Conservation (phyloP, 2,113 vertebrate species). For the Tychaedon coryphoeus region DNA sequence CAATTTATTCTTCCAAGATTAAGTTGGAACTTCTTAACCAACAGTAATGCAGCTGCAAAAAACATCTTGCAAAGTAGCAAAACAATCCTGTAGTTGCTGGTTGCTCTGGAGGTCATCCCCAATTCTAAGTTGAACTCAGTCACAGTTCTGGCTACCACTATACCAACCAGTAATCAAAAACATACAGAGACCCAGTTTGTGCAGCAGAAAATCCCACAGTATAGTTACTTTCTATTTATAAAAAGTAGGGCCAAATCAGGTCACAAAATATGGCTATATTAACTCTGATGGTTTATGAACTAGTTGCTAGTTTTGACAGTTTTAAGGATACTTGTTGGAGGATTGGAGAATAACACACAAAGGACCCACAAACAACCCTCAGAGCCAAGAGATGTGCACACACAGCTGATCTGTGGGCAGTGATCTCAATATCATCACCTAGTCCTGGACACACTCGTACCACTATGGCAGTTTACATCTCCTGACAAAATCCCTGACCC, state of each 20-base stretch:
- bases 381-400: not conserved
- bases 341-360: not conserved
- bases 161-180: not conserved
- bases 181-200: not conserved
- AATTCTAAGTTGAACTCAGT: not conserved
- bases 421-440: not conserved
- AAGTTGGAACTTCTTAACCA: not conserved
- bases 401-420: not conserved
- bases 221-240: not conserved
- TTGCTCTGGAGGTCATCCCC: not conserved
- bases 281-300: not conserved
- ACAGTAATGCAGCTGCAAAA: not conserved
- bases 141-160: rapidly evolving
- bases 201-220: not conserved
- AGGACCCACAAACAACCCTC: not conserved
- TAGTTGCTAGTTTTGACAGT: not conserved
- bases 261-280: not conserved
- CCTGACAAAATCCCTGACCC: not conserved
- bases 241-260: not conserved
- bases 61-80: not conserved
- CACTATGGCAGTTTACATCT: not conserved
- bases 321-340: not conserved
- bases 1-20: not conserved
- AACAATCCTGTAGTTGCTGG: not conserved
- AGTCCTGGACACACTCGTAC: not conserved